Evolutionary conservation across 2,113 vertebrate genomes (phyloP), one percentile per base, ranked within the genome.

Genomic region (Bucco capensis): DNA sequence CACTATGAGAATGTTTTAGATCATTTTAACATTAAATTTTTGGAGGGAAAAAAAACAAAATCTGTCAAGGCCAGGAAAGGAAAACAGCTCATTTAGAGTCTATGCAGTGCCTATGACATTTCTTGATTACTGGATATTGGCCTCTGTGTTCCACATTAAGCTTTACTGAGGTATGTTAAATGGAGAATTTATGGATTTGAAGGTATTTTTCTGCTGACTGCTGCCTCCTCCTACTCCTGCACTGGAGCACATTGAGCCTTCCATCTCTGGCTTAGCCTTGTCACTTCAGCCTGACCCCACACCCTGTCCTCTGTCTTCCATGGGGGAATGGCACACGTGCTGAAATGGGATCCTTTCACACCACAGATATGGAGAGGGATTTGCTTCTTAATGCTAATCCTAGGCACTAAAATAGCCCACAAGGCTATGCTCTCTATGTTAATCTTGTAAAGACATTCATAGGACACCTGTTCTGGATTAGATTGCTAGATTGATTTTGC

Each of bases 401-500:
- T 13, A 61, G 72, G 81, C 71, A 37, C 80, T 56, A 65, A 87
- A 94, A 93, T 75, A 49, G 23, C 75, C 74, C 27, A 46, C 67
- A 71, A 93, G 60, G 42, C 25, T 95, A 2, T 74, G 46, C 76
- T 69, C 88, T 88, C 69, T 40, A 5, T 90, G 82, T 38, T 96
- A 93, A 95, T 89, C 90, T 78, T 82, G 47, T 25, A 91, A 67
- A 95, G 91, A 71, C 60, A 79, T 92, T 92, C 81, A 37, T 3
- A 24, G 60, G 70, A 92, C 95, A 96, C 95, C 95, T 96, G 96
- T 94, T 95, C 82, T 71, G 85, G 93, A 97, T 97, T 97, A 95
- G 67, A 65, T 37, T n/a, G 60, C 23, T 61, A 96, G 75, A 94
- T 33, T 64, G 88, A 88, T 83, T 94, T 93, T 93, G 72, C 79